A percentile compares a stretch with the other conserved stretches of the same genome.
phyloP scores from a whole-genome alignment of 2,888 invertebrate species.

The Leptogaster cylindrica region DNA sequence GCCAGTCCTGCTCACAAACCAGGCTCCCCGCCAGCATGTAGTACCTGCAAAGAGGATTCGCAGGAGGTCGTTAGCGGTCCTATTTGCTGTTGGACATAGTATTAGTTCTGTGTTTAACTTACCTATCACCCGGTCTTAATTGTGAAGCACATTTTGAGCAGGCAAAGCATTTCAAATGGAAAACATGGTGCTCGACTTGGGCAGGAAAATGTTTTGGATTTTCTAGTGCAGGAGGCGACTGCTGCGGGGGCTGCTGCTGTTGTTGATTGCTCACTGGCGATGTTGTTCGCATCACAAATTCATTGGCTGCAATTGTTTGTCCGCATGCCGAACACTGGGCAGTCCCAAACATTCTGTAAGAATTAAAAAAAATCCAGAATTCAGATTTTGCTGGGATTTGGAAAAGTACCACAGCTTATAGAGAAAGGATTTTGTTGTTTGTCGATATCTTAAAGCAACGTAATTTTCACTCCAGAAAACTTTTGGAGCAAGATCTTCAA shows the following conservation, averaged over 20 bases:
- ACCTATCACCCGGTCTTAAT: conserved; percentile 87
- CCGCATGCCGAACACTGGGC: conserved; percentile 90
- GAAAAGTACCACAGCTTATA: no score
- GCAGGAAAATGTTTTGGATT: conserved; percentile 50
- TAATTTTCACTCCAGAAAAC: no score
- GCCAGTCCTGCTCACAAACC: conserved; percentile 93
- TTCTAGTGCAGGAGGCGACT: conserved; percentile 49
- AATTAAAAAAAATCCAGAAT: conserved; percentile 8
- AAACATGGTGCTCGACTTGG: conserved; percentile 72
- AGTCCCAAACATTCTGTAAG: conserved; percentile 83
- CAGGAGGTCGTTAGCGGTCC: background rate
- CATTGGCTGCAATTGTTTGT: conserved; percentile 87
- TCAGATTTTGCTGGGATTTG: no score
- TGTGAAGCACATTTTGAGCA: conserved; percentile 89
- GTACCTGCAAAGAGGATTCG: conserved; percentile 65
- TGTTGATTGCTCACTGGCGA: conserved; percentile 51
- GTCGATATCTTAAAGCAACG: no score
- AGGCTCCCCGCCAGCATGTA: conserved; percentile 86
- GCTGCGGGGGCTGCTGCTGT: conserved; percentile 56
- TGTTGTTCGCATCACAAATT: conserved; percentile 80
- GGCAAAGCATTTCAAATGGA: conserved; percentile 93
- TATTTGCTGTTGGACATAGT: conserved; percentile 5
- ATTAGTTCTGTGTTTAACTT: conserved; percentile 50
- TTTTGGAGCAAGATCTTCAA: no score
- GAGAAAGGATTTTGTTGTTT: no score